phyloP scores from a whole-genome alignment of 2,797 vertebrate genomes.

The Brachyalestes nurse region DNA sequence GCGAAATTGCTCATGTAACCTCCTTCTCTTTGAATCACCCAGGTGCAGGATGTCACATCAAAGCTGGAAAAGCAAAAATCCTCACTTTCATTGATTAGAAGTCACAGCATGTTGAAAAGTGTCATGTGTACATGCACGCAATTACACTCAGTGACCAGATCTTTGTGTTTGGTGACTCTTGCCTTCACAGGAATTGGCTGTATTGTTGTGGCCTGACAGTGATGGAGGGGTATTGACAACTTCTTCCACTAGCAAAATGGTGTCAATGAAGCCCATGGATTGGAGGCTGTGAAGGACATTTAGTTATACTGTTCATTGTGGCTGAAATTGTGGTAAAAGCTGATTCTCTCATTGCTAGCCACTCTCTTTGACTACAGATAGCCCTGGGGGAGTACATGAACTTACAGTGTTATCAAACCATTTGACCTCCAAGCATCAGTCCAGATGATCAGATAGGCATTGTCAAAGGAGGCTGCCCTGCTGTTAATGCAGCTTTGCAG shows the following conservation, averaged over 20 bases:
- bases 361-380: not conserved
- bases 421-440: slow-evolving; percentile 32
- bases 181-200: not conserved
- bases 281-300: slow-evolving; percentile 49
- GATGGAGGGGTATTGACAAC: slow-evolving; percentile 66
- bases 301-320: slow-evolving; percentile 62
- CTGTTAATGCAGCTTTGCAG: not conserved
- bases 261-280: slow-evolving; percentile 67
- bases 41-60: slow-evolving; percentile 1
- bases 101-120: not conserved
- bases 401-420: slow-evolving; percentile 31
- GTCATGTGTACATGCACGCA: slow-evolving; percentile 35
- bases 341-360: slow-evolving; percentile 53
- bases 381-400: slow-evolving; percentile 17
- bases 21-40: not conserved
- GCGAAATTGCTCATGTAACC: not conserved
- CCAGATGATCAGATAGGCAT: slow-evolving; percentile 26
- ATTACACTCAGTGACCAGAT: slow-evolving; percentile 35
- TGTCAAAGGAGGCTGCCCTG: not conserved
- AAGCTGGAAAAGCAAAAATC: not conserved
- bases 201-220: slow-evolving; percentile 47
- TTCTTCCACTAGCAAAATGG: slow-evolving; percentile 55
- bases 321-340: slow-evolving; percentile 51
- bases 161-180: slow-evolving; percentile 27
- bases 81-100: slow-evolving; percentile 25